Evolutionary conservation across 2,113 vertebrate genomes (phyloP), one percentile per base, ranked within the genome.

Genomic region (Narcine bancroftii): DNA sequence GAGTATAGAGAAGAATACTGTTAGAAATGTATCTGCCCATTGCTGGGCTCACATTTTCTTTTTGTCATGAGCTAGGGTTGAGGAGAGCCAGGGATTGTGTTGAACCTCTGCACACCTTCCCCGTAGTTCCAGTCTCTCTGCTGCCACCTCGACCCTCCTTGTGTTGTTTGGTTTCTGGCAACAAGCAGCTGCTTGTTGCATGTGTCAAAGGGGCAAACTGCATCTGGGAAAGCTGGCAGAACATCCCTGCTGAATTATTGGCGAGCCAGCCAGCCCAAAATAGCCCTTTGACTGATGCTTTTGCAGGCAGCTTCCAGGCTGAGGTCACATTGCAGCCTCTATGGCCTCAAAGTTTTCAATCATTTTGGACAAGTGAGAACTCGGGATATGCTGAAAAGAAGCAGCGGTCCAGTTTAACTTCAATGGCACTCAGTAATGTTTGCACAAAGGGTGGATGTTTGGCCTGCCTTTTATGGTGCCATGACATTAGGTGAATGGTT

Each of bases 241-340:
- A 53, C 3, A 65, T 7, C 85, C 65, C 85, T n/a, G 11, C 89
- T 45, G 39, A 63, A 91, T 24, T 29, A 21, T 33, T 66, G 65
- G 2, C 11, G 89, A 42, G 24, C 42, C 33, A 42, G 89, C 53
- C 2, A 36, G 7, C 65, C 66, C 89, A 69, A 71, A 69, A 69
- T 91, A 71, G 89, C 65, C 89, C 63, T 66, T 11, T 65, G 21
- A 91, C 39, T 91, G 87, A 66, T 39, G 65, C 65, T 17, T 21
- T 9, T 60, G 56, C 15, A 4, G 36, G 33, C 2, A 65, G 36
- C 29, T 69, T 91, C 26, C 89, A 47, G 6, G 65, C 24, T 42
- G 42, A 42, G 42, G 81, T 85, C 81, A 36, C 81, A n/a, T 36
- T 85, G 50, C 81, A 60, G n/a, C 33, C 81, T 85, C 36, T 85